Base-by-base conservation (phyloP, 2,888 invertebrate species). In the Cephus runcator region DNA sequence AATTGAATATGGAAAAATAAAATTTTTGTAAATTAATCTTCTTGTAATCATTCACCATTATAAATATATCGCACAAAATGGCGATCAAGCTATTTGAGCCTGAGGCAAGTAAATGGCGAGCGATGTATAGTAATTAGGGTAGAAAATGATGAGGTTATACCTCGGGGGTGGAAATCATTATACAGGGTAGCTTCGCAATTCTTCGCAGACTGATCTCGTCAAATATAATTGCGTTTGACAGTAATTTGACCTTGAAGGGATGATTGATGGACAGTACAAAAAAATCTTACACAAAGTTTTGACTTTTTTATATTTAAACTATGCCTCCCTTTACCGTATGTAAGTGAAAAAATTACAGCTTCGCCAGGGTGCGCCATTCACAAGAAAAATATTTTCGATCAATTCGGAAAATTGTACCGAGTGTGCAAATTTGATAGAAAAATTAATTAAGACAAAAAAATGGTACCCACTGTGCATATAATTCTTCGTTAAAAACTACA, bases 191-290 rank as follows among this genome's bases (percentile, higher is more conserved):
- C 83, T 82, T 81, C 83, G 82, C 81, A 84, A 81, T 81, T 82
- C 82, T 81, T 56, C 40, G 23, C 40, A 56, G 40, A 56, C 40
- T 9, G 40, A 31, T 34, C 78, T 81, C 85, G 86, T 87, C 87
- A 84, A 81, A 83, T 83, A 84, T 87, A 87, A 87, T 87, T 88
- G 85, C 84, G 81, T 86, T 88, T 86, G 87, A 88, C 88, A 87
- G 86, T 87, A 86, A 87, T 87, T 87, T 83, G 84, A 81, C 56
- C 31, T 4, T 40, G 69, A 34, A 15, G 73, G 12, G 40, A 35
- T 73, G 56, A 77, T 69, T 73, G 69, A 73, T 75, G 78, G 34
- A 34, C 69, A 75, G 76, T n/a, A 12, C 12, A 33, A n/a, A 78
- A 75, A 71, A 71, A 30, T 71, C 11, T 11, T 33, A 34, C 31